phyloP scores from a whole-genome alignment of 2,113 vertebrate species.

The Melanostigma gelatinosum region DNA sequence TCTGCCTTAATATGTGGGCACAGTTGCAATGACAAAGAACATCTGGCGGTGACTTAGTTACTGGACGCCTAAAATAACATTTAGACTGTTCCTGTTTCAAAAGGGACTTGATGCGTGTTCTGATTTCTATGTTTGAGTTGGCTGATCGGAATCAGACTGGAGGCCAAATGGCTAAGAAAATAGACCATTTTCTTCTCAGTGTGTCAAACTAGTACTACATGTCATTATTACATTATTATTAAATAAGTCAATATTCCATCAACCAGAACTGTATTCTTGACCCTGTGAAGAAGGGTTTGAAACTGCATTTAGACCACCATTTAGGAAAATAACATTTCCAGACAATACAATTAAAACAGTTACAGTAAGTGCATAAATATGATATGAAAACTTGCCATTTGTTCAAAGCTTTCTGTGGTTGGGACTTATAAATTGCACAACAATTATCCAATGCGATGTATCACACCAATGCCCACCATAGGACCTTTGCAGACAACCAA shows the following conservation, averaged over 20 bases:
- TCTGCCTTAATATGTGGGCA: constrained; percentile 33
- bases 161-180: constrained; percentile 37
- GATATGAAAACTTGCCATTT: neutral
- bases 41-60: constrained; percentile 27
- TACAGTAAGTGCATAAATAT: neutral
- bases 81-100: constrained; percentile 35
- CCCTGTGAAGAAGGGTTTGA: neutral
- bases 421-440: neutral
- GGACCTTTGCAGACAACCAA: neutral
- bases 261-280: neutral
- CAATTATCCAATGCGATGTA: neutral
- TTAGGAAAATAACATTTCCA: neutral
- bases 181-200: neutral
- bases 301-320: neutral
- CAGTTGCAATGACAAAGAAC: constrained; percentile 29
- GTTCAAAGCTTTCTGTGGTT: neutral
- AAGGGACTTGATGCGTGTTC: constrained; percentile 34
- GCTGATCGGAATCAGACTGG: constrained; percentile 14
- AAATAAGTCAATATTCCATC: neutral
- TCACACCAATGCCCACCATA: neutral
- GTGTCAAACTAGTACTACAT: constrained; percentile 13
- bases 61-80: constrained; percentile 41
- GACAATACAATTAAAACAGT: neutral
- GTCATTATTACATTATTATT: constrained; percentile 15
- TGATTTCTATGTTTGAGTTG: constrained; percentile 64